Percentiles rank a stretch among this genome's conserved stretches.
Evolutionary conservation across 2,113 vertebrate species (phyloP).

Genomic region (Trinectes maculatus): DNA sequence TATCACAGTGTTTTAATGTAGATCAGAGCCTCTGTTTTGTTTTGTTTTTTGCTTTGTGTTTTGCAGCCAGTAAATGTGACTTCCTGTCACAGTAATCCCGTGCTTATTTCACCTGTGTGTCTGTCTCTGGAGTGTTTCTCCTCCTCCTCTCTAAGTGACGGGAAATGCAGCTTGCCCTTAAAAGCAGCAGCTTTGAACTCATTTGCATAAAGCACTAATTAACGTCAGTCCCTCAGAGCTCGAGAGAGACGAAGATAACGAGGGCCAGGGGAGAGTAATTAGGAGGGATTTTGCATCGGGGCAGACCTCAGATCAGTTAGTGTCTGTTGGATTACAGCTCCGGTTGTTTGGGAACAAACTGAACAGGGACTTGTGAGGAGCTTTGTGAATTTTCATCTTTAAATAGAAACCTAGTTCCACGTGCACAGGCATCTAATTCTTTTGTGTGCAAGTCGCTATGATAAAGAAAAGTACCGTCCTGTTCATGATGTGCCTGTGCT

Average conservation of each 20-base stretch:
- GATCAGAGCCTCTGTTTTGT: background rate
- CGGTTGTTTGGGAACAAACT: conserved; percentile 12
- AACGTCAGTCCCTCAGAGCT: conserved; percentile 68
- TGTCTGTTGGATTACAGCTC: conserved; percentile 6
- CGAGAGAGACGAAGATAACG: conserved; percentile 53
- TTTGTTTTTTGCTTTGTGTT: background rate
- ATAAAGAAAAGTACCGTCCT: background rate
- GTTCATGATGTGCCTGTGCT: conserved; percentile 9
- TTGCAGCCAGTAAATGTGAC: conserved; percentile 2
- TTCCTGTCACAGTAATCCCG: conserved; percentile 1
- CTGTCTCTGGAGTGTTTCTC: conserved; percentile 25
- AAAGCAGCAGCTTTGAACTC: conserved; percentile 34
- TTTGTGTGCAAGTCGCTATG: conserved; percentile 7
- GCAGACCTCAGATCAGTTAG: conserved; percentile 37
- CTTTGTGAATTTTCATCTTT: conserved; percentile 5
- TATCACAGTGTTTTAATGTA: no score
- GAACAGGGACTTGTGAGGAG: background rate
- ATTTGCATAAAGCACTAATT: conserved; percentile 77
- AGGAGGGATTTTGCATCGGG: conserved; percentile 37
- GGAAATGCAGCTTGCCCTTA: conserved; percentile 45
- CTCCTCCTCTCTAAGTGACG: background rate
- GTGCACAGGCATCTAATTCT: background rate
- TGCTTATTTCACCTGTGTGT: conserved; percentile 6
- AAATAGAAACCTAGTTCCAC: conserved; percentile 28
- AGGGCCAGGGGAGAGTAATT: conserved; percentile 61